phyloP scores from a whole-genome alignment of 23 tunicate species.

The Corella eumyota region DNA sequence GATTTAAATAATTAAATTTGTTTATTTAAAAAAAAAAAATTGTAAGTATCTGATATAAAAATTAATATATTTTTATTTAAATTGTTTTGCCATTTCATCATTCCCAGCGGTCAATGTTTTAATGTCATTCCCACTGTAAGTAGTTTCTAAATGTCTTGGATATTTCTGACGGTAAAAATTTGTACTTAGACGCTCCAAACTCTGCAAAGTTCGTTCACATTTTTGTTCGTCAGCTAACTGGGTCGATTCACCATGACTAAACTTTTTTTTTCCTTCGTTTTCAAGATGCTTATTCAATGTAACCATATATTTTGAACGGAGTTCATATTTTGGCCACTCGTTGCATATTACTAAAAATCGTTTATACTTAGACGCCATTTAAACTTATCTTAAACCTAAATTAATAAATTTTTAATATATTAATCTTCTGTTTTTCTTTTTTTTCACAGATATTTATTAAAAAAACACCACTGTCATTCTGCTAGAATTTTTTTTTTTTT shows the following conservation, averaged over 20 bases:
- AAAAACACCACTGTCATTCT: too few relatives aligned
- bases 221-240: slow-evolving; percentile 1
- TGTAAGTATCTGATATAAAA: too few relatives aligned
- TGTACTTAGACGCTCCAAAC: slow-evolving; percentile 3
- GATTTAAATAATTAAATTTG: too few relatives aligned
- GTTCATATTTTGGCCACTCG: slow-evolving; percentile 6
- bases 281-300: neutral
- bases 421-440: too few relatives aligned
- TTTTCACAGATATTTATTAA: too few relatives aligned
- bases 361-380: slow-evolving; percentile 3
- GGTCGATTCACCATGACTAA: slow-evolving; percentile 12
- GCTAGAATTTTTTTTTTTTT: too few relatives aligned
- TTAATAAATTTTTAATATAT: too few relatives aligned
- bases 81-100: slow-evolving; percentile 5
- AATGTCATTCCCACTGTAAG: neutral
- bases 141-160: slow-evolving; percentile 7
- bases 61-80: neutral
- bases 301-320: neutral
- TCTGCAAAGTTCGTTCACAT: slow-evolving; percentile 2
- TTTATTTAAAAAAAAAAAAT: too few relatives aligned
- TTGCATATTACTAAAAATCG: slow-evolving; percentile 4
- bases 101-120: slow-evolving; percentile 3
- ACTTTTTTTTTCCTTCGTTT: neutral
- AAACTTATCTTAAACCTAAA: neutral
- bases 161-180: slow-evolving; percentile 8